Evolutionary conservation across 2,888 invertebrate species (phyloP).

Genomic region (Caradrina clavipalpis): DNA sequence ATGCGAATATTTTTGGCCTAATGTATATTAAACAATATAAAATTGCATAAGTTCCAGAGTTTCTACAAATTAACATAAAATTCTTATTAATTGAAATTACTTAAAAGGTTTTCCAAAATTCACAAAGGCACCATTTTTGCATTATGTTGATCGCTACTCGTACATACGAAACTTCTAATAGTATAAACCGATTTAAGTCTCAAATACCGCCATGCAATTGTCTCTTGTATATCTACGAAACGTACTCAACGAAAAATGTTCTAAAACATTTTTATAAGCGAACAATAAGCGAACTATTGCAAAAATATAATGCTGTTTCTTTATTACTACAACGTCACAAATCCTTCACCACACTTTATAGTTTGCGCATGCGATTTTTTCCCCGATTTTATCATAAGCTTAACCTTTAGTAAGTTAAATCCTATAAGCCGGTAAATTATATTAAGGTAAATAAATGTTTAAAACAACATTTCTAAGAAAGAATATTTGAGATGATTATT

Average conservation of each 20-base stretch:
- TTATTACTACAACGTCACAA: slow-evolving; percentile 79
- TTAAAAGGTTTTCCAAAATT: not conserved
- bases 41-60: not conserved
- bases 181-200: slow-evolving; percentile 68
- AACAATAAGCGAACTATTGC: slow-evolving; percentile 86
- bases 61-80: not conserved
- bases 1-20: not conserved
- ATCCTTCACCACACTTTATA: slow-evolving; percentile 84
- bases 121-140: not conserved
- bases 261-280: slow-evolving; percentile 85
- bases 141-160: slow-evolving; percentile 70
- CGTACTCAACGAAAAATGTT: slow-evolving; percentile 80
- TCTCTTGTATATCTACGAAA: slow-evolving; percentile 78
- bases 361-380: slow-evolving; percentile 84
- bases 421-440: slow-evolving; percentile 68
- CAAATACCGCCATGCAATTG: slow-evolving; percentile 80
- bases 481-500: slow-evolving; percentile 70
- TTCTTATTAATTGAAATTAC: not conserved
- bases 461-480: slow-evolving; percentile 65
- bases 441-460: slow-evolving; percentile 63
- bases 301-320: slow-evolving; percentile 78
- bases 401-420: slow-evolving; percentile 39
- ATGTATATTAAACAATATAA: not conserved
- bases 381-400: slow-evolving; percentile 67
- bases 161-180: slow-evolving; percentile 58